phyloP scores from a whole-genome alignment of 2,113 vertebrate species.

The Vireo altiloquus region DNA sequence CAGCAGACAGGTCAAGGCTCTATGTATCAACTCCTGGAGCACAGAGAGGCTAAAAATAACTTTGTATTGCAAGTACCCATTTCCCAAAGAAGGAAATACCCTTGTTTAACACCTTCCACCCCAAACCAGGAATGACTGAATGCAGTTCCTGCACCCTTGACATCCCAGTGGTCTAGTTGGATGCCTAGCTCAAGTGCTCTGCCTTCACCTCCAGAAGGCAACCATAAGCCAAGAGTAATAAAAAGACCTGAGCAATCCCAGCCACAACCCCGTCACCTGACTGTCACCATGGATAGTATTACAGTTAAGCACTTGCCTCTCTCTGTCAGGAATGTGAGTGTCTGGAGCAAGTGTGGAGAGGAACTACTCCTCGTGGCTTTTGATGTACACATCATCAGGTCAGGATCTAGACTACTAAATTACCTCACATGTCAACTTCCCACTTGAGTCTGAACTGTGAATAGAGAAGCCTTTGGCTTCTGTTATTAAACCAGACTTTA shows the following conservation, averaged over 20 bases:
- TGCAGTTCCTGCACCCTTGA: not conserved
- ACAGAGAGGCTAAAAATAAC: slow-evolving; percentile 64
- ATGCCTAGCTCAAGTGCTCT: not conserved
- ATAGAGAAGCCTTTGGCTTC: not conserved
- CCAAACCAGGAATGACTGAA: not conserved
- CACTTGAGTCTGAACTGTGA: not conserved
- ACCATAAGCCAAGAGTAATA: not conserved
- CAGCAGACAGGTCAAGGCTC: slow-evolving; percentile 75
- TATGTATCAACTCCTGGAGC: slow-evolving; percentile 43
- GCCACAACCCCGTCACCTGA: slow-evolving; percentile 20
- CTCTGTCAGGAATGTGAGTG: not conserved
- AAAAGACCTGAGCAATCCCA: not conserved
- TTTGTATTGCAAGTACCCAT: slow-evolving; percentile 68
- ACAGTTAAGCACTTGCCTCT: not conserved
- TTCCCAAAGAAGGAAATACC: slow-evolving; percentile 65
- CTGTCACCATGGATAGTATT: not conserved
- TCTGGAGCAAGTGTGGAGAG: not conserved
- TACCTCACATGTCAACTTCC: not conserved
- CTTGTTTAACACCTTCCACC: slow-evolving; percentile 13
- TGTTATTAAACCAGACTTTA: not conserved
- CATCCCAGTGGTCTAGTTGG: not conserved
- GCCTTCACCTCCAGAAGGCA: not conserved
- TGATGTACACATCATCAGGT: not conserved
- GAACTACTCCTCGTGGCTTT: not conserved
- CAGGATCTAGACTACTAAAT: not conserved